Evolutionary conservation across 1,140 invertebrate genomes (phyloP).

Genomic region (Schlechtendalia chinensis): DNA sequence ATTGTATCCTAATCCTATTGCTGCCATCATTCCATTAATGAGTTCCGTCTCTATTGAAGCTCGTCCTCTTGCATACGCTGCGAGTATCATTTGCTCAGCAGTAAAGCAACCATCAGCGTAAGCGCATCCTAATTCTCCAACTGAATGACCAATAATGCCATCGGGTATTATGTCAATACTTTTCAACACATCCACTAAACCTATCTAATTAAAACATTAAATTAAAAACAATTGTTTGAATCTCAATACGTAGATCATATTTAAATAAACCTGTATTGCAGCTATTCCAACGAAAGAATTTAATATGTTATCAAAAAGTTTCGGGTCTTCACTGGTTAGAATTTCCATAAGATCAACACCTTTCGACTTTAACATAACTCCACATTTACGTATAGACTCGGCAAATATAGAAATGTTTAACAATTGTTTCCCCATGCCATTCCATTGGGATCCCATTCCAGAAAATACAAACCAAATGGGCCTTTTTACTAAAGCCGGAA

Average conservation of each 20-base stretch:
- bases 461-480: slow-evolving; percentile 67
- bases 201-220: slow-evolving; percentile 71
- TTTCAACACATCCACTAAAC: slow-evolving; percentile 68
- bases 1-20: slow-evolving; percentile 65
- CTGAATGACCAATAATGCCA: slow-evolving; percentile 71
- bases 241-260: background rate
- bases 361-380: slow-evolving; percentile 53
- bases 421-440: slow-evolving; percentile 63
- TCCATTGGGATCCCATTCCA: slow-evolving; percentile 69
- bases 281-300: slow-evolving; percentile 72
- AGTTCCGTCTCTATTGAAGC: slow-evolving; percentile 63
- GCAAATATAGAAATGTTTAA: slow-evolving; percentile 61
- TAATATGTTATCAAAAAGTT: slow-evolving; percentile 60
- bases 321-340: slow-evolving; percentile 59
- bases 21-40: slow-evolving; percentile 62
- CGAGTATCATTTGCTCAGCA: slow-evolving; percentile 64
- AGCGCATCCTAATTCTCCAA: slow-evolving; percentile 67
- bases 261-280: slow-evolving; percentile 71
- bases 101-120: slow-evolving; percentile 72
- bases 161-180: slow-evolving; percentile 62
- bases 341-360: slow-evolving; percentile 61
- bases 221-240: slow-evolving; percentile 58
- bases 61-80: slow-evolving; percentile 65
- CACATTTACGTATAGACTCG: slow-evolving; percentile 58
- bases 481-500: slow-evolving; percentile 50